phyloP scores from a whole-genome alignment of 2,113 vertebrate species.

The Ptilorrhoa leucosticta region DNA sequence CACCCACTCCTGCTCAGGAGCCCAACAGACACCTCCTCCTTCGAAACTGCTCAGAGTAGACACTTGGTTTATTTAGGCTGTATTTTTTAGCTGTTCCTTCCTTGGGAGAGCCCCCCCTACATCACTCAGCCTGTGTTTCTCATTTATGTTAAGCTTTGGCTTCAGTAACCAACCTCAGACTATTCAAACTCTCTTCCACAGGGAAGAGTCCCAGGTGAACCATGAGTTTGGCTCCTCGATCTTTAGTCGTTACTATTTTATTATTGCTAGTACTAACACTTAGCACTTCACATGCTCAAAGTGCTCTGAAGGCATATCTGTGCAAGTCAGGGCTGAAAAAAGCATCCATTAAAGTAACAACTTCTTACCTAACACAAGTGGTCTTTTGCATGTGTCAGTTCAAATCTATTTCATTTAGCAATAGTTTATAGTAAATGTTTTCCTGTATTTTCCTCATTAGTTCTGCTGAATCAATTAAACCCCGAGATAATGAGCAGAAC shows the following conservation, averaged over 20 bases:
- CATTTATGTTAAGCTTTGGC: conserved; percentile 49
- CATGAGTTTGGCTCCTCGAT: background rate
- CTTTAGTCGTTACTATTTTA: background rate
- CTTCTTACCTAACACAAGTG: conserved; percentile 4
- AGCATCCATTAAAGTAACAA: conserved; percentile 45
- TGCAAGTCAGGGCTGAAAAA: background rate
- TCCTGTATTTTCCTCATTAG: conserved; percentile 31
- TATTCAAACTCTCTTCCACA: conserved; percentile 12
- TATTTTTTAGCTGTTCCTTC: conserved; percentile 36
- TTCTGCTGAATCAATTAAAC: conserved; percentile 18
- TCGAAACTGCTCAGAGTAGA: background rate
- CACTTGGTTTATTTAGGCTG: background rate
- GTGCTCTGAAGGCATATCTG: background rate
- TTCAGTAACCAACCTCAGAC: conserved; percentile 12
- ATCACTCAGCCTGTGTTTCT: conserved; percentile 51
- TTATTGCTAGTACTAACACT: conserved; percentile 17
- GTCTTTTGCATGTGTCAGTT: conserved; percentile 27
- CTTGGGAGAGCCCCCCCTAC: background rate
- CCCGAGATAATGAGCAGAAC: background rate
- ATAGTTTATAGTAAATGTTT: conserved; percentile 6
- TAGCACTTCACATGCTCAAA: conserved; percentile 4
- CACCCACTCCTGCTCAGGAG: background rate
- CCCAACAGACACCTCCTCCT: background rate
- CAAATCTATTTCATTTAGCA: conserved; percentile 43
- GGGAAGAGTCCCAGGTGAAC: conserved; percentile 24